Evolutionary conservation across 2,113 vertebrate species (phyloP).

Genomic region (Oxyura jamaicensis): DNA sequence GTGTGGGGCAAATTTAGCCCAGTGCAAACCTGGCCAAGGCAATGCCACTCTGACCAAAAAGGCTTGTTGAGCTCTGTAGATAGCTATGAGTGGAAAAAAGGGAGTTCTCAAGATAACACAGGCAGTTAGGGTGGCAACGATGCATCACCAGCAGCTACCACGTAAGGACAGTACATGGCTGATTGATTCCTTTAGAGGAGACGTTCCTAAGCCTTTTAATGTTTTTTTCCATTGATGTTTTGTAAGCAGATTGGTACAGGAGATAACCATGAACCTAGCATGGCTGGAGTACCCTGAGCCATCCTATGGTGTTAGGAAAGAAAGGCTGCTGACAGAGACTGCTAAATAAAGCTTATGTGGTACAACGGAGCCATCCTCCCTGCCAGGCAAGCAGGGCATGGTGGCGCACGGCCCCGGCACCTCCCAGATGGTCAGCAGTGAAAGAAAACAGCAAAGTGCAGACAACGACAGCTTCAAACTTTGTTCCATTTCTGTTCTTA

Average conservation of each 20-base stretch:
- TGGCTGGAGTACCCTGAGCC: background rate
- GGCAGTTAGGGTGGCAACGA: background rate
- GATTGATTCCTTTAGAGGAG: constrained; percentile 1
- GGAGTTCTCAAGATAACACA: background rate
- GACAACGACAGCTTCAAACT: background rate
- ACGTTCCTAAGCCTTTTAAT: constrained; percentile 21
- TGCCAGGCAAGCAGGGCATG: background rate
- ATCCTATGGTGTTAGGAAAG: background rate
- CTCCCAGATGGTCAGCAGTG: background rate
- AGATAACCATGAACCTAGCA: background rate
- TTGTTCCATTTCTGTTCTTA: constrained; percentile 19
- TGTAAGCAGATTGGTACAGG: background rate
- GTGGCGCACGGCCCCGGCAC: background rate
- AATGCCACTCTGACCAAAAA: background rate
- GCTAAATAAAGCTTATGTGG: constrained; percentile 13
- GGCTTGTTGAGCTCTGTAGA: background rate
- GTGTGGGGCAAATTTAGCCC: accelerated
- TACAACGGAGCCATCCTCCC: background rate
- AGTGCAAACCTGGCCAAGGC: accelerated
- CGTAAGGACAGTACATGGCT: background rate
- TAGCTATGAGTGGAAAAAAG: background rate
- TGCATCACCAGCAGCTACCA: constrained; percentile 24
- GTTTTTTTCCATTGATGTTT: constrained; percentile 36
- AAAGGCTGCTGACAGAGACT: background rate
- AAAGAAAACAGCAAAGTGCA: background rate